phyloP scores from a whole-genome alignment of 2,113 vertebrate genomes.

The Elephas maximus region DNA sequence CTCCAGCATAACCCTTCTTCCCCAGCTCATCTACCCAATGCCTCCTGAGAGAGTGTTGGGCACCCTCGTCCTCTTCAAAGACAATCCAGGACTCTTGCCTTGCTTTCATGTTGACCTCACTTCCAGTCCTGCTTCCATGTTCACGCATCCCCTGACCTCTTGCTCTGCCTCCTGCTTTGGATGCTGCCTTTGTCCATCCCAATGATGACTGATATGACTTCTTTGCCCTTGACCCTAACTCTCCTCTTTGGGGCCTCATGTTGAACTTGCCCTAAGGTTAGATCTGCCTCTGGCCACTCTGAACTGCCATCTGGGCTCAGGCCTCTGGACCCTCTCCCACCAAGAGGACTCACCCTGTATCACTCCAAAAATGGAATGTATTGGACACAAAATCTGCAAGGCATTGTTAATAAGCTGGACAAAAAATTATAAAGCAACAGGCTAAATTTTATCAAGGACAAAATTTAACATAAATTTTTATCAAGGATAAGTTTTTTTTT shows the following conservation, averaged over 20 bases:
- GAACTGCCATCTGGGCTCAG: background rate
- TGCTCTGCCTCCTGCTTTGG: background rate
- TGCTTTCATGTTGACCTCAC: background rate
- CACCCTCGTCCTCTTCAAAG: background rate
- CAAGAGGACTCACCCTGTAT: background rate
- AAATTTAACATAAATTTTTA: background rate
- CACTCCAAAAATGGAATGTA: background rate
- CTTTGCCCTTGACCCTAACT: background rate
- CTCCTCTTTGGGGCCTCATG: background rate
- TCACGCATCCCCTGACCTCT: background rate
- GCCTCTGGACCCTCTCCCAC: background rate
- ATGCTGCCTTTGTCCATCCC: background rate
- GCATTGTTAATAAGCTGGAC: background rate
- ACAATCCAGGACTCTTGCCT: background rate
- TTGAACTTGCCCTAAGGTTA: slow-evolving; percentile 14
- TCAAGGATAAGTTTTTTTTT: no score
- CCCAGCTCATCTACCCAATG: background rate
- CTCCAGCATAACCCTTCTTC: background rate
- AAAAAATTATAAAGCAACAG: slow-evolving; percentile 29
- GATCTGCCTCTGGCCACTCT: background rate
- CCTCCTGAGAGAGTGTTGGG: background rate
- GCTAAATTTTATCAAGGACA: slow-evolving; percentile 2
- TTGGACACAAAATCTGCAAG: slow-evolving; percentile 6
- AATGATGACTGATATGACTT: background rate
- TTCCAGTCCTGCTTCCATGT: background rate